Percentiles rank a stretch among this genome's conserved stretches.
phyloP scores from a whole-genome alignment of 2,888 invertebrate genomes.

The Eledona agricola region DNA sequence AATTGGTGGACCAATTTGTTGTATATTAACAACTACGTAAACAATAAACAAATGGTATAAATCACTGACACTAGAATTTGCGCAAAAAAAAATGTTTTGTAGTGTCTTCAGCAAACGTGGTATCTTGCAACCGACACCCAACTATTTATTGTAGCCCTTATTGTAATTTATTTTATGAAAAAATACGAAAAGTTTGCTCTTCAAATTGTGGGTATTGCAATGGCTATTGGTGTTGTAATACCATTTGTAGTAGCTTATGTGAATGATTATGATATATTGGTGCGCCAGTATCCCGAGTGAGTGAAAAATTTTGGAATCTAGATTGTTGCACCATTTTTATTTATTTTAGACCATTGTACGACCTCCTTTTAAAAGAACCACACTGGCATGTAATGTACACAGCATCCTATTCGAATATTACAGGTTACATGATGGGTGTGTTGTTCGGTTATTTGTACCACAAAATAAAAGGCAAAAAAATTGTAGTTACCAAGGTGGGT shows the following conservation, averaged over 20 bases:
- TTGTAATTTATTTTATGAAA: conserved; percentile 49
- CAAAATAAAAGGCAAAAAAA: conserved; percentile 28
- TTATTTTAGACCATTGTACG: conserved; percentile 45
- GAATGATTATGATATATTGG: conserved; percentile 43
- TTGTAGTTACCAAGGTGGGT: conserved; percentile 43
- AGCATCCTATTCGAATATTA: conserved; percentile 47
- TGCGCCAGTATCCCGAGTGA: conserved; percentile 50
- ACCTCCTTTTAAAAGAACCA: conserved; percentile 37
- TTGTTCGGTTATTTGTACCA: conserved; percentile 49
- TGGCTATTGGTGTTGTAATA: conserved; percentile 47
- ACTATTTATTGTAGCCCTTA: conserved; percentile 49
- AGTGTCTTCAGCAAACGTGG: conserved; percentile 58
- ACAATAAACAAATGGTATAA: conserved; percentile 47
- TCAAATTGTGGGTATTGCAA: conserved; percentile 36
- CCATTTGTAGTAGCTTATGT: conserved; percentile 49
- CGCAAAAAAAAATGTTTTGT: conserved; percentile 38
- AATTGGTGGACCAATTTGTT: conserved; percentile 53
- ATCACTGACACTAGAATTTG: background rate
- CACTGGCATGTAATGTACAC: conserved; percentile 47
- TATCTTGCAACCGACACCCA: conserved; percentile 57
- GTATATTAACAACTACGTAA: conserved; percentile 49
- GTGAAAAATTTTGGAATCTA: conserved; percentile 22
- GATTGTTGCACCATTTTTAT: conserved; percentile 7
- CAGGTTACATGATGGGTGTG: conserved; percentile 48
- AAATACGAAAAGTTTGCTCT: conserved; percentile 41